Base-by-base conservation (phyloP, 2,797 vertebrate species). In the Muraenolepis orangiensis region DNA sequence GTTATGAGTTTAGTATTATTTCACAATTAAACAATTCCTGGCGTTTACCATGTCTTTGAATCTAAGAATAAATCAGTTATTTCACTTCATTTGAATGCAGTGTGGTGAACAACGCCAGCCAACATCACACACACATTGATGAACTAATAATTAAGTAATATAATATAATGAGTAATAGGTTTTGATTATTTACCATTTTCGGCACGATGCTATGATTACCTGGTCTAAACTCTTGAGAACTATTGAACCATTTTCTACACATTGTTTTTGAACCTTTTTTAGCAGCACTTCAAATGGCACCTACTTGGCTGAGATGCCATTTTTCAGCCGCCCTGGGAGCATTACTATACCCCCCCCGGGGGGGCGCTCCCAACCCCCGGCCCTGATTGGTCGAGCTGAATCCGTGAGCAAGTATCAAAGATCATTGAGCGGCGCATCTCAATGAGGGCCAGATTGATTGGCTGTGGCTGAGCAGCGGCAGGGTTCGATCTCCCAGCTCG, bases 401-500 rank as follows among this genome's bases (percentile, higher is more conserved):
- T 88, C 83, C 84, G 84, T 87, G 88, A 87, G 84, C 87, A 85
- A 77, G 87, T 87, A 87, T 84, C 85, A 85, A 79, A 89, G 86
- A 90, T 89, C 89, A 91, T 89, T 87, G 89, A 90, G 80, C 89
- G 86, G 88, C 90, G 90, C 87, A 92, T 93, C 87, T 88, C 84
- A 92, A 92, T 92, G 90, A 93, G 90, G 78, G 57, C 73, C 79
- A 83, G 87, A 93, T 91, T 92, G 91, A 93, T 93, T 89, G 85
- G 81, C 66, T 74, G 83, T 76, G 84, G 82, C 73, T 6, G 82
- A 76, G 87, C 72, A 1, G 79, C 86, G 87, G 86, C 87, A 91
- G 89, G 81, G 77, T 90, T 92, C 87, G 88, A 91, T 93, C 46
- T 51, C 89, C 88, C 85, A 85, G 88, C 87, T 88, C 88, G 4